Evolutionary conservation across 2,888 invertebrate genomes (phyloP).

Genomic region (Morpho achilles): DNA sequence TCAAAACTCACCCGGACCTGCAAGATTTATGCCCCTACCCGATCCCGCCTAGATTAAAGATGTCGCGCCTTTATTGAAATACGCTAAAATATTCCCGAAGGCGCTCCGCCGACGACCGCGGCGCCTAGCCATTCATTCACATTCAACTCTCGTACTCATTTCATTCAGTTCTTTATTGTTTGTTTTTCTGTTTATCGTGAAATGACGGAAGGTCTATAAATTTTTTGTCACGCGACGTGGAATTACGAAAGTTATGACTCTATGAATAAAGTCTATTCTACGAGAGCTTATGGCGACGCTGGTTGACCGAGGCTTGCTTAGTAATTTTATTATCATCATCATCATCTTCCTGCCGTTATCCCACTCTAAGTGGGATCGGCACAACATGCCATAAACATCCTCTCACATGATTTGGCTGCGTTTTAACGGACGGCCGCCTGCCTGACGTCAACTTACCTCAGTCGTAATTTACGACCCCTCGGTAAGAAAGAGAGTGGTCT

Average conservation of each 20-base stretch:
- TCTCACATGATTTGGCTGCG: no score
- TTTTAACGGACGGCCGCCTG: no score
- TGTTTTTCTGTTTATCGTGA: conserved; percentile 57
- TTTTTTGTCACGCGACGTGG: conserved; percentile 32
- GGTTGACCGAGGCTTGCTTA: no score
- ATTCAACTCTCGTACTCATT: conserved; percentile 56
- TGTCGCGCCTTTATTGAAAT: conserved; percentile 77
- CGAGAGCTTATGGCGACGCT: neutral
- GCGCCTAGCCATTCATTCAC: conserved; percentile 47
- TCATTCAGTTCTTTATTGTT: conserved; percentile 68
- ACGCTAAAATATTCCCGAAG: conserved; percentile 58
- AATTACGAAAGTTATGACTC: conserved; percentile 8
- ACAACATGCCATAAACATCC: no score
- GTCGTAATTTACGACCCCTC: no score
- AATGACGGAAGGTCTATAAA: conserved; percentile 43
- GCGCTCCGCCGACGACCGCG: conserved; percentile 28
- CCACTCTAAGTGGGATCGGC: no score
- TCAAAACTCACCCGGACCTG: conserved; percentile 76
- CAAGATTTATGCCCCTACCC: conserved; percentile 77
- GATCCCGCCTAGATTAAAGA: conserved; percentile 75
- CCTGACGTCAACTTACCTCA: no score
- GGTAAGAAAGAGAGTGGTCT: no score
- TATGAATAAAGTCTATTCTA: conserved; percentile 3
- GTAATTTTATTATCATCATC: no score
- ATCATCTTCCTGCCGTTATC: no score